A percentile compares a stretch with the other conserved stretches of the same genome.
phyloP scores from a whole-genome alignment of 2,797 vertebrate species.

The Poeciliopsis gracilis region DNA sequence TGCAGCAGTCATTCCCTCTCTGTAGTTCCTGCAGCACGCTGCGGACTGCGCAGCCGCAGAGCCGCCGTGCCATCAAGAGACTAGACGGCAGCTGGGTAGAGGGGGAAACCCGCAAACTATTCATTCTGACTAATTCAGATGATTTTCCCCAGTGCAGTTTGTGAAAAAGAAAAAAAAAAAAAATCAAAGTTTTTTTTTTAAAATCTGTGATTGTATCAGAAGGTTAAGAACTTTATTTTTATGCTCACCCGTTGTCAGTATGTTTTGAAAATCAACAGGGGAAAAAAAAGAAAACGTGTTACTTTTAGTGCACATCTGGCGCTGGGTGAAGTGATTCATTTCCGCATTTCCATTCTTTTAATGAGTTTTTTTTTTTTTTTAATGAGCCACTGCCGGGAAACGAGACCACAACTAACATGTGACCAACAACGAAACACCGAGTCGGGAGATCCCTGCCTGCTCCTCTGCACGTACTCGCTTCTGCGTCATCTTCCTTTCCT shows the following conservation, averaged over 20 bases:
- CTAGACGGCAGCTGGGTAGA: slow-evolving; percentile 4
- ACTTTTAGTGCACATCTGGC: background rate
- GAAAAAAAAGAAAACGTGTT: background rate
- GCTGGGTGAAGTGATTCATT: background rate
- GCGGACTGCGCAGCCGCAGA: slow-evolving; percentile 50
- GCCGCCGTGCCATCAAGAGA: background rate
- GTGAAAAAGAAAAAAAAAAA: background rate
- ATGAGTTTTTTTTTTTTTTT: background rate
- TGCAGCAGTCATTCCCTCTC: slow-evolving; percentile 51
- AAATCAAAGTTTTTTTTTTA: background rate
- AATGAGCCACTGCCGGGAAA: slow-evolving; percentile 27
- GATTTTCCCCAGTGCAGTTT: background rate
- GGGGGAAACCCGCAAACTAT: slow-evolving; percentile 18
- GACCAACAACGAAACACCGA: slow-evolving; percentile 54
- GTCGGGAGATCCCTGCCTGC: slow-evolving; percentile 58
- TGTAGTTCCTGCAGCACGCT: slow-evolving; percentile 20
- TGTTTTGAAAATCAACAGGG: background rate
- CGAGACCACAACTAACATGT: slow-evolving; percentile 53
- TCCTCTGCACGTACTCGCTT: slow-evolving; percentile 75
- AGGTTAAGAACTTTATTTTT: background rate
- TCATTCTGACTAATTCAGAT: slow-evolving; percentile 15
- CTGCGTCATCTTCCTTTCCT: slow-evolving; percentile 65
- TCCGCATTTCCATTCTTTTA: background rate
- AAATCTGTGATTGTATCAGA: background rate
- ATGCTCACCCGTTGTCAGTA: too few species aligned